Evolutionary conservation across 1,140 invertebrate genomes (phyloP), one percentile per base, ranked within the genome.

Genomic region (Arctopsyche grandis): DNA sequence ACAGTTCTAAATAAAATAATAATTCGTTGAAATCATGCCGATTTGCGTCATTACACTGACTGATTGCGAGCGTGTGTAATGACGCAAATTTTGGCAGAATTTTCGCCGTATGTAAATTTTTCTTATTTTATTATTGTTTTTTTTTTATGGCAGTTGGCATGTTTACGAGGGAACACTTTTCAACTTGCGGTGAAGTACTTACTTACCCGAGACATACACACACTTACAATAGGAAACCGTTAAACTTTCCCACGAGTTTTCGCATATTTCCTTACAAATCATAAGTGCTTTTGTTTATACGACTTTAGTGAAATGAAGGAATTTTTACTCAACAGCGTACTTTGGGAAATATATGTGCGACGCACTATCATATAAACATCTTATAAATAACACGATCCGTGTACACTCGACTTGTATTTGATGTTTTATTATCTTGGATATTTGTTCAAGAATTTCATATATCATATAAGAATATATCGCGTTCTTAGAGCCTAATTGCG

Each of bases 151-250:
- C 48, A 14, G 14, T 52, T 52, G 58, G 60, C 75, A 76, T 76
- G 63, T 76, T 76, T 76, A 76, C 29, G 75, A 76, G 56, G 4
- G 58, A 46, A 76, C 75, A 66, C 75, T 76, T 76, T 76, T 76
- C 75, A 76, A 76, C 56, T 76, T 63, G 58, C 26, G 29, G 29
- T 38, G 29, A 4, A 38, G 29, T 38, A 38, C 29, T 38, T 56
- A 76, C 56, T 76, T 76, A 74, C 22, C 9, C 16, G 75, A 38
- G 75, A 76, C 56, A 76, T 56, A 76, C 48, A 76, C 16, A 38
- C 29, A 38, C 7, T 4, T 38, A 38, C 29, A 38, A 4, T n/a
- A n/a, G 12, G 16, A 66, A 66, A 66, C 63, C 63, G 63, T 66
- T 66, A 66, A 66, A 66, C 22, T 66, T 66, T 22, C 22, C 19